phyloP scores from a whole-genome alignment of 2,113 vertebrate genomes.

The Empidonax alnorum region DNA sequence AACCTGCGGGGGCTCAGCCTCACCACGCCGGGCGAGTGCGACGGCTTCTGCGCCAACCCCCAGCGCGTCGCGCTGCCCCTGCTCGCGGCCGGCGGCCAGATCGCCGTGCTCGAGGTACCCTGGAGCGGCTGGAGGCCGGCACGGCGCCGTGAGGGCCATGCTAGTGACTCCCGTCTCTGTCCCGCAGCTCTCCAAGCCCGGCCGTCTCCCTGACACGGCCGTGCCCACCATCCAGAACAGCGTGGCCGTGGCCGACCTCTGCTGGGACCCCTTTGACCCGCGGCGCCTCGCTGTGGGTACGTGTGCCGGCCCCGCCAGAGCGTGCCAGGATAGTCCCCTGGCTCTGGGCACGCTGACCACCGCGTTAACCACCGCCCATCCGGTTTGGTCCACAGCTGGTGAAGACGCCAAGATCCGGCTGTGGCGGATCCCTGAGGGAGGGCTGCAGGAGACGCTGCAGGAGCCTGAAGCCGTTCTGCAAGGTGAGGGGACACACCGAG shows the following conservation, averaged over 20 bases:
- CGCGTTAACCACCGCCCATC: neutral
- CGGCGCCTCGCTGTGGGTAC: slow-evolving; percentile 86
- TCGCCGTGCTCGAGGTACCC: slow-evolving; percentile 88
- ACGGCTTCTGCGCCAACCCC: slow-evolving; percentile 89
- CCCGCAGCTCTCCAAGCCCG: slow-evolving; percentile 83
- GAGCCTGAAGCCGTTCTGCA: slow-evolving; percentile 82
- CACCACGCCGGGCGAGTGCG: slow-evolving; percentile 91
- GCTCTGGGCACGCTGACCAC: accelerated
- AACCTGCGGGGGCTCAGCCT: slow-evolving; percentile 92
- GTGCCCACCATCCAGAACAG: slow-evolving; percentile 92
- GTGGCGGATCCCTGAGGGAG: slow-evolving; percentile 85
- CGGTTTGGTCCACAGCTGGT: slow-evolving; percentile 73
- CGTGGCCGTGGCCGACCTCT: slow-evolving; percentile 82
- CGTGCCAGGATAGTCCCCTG: slow-evolving; percentile 18
- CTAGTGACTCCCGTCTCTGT: neutral
- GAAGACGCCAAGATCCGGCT: slow-evolving; percentile 93
- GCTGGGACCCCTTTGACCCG: slow-evolving; percentile 91
- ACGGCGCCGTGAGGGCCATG: accelerated
- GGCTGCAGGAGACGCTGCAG: slow-evolving; percentile 82
- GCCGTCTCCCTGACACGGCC: slow-evolving; percentile 81
- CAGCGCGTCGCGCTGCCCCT: slow-evolving; percentile 86
- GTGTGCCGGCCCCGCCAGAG: accelerated
- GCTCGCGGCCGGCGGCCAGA: slow-evolving; percentile 88
- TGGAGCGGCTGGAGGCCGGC: accelerated
- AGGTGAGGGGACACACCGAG: slow-evolving; percentile 73